Evolutionary conservation across 1,140 invertebrate genomes (phyloP), one percentile per base, ranked within the genome.

Genomic region (Chironomus tepperi): DNA sequence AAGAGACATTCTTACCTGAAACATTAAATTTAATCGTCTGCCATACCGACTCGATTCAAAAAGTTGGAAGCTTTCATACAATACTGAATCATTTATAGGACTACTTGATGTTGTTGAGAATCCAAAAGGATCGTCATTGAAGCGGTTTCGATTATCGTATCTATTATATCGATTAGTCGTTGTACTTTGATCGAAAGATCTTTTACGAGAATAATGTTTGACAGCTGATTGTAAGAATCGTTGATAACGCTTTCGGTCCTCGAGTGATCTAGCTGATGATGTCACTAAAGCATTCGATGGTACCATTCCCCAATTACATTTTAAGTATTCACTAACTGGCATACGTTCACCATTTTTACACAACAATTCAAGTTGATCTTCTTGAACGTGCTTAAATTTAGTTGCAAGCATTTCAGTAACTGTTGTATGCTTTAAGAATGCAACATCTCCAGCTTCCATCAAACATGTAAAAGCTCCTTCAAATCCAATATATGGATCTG

Each of bases 351-450:
- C 95, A 84, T 97, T 93, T 2, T 85, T 87, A 84, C 97, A 98
- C 0, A 99, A 83, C 18, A 99, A 81, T 79, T 96, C 90, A 82
- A 96, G 98, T 19, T 89, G 84, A 42, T 90, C 87, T 43, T 88
- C 87, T n/a, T 82, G 84, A 21, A 88, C 78, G 74, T 81, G 84
- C 89, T 88, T 82, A 74, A 87, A 88, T 74, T 80, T 83, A 1
- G 81, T 84, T 10, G 83, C 79, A 6, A 90, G 87, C 83, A 93
- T 89, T 83, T 93, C 89, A 16, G 84, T 77, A 6, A 94, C 89
- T 6, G 95, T 96, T 0, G 91, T 92, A 79, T 98, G 95, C 74
- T 93, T 89, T 0, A 98, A 84, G 83, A 98, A 98, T 0, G 96
- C 96, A 73, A 99, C 89, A 73, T 99, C 94, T 42, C 95, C 95